These are phyloP conservation scores for Medauroidea extradentata DNA, from an alignment of 1,140 invertebrate genomes.

Conservation along the genomic window DNA sequence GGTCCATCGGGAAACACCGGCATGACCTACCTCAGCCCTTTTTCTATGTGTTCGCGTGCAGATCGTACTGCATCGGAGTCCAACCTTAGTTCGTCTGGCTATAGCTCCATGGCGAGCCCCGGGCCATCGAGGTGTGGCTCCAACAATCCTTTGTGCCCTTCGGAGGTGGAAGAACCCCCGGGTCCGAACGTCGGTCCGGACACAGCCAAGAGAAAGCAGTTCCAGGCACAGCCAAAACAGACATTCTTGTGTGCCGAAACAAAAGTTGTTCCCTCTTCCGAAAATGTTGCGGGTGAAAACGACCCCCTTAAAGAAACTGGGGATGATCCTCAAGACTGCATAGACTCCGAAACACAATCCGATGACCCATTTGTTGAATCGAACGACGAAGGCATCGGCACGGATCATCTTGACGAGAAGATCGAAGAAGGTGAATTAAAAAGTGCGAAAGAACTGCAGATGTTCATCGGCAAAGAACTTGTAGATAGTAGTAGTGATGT, in stretches of 20 bases:
- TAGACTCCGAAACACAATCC: conserved; percentile 9
- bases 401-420: conserved; percentile 59
- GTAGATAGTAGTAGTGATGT: conserved; percentile 8
- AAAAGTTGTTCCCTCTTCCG: too few relatives aligned
- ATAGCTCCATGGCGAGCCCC: conserved; percentile 74
- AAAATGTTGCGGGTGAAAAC: conserved; percentile 68
- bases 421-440: conserved; percentile 55
- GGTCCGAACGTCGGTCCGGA: conserved; percentile 43
- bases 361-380: conserved; percentile 46
- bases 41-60: conserved; percentile 60
- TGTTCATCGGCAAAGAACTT: conserved; percentile 45
- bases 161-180: conserved; percentile 62
- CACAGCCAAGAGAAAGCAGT: background rate
- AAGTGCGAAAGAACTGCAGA: conserved; percentile 61
- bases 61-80: conserved; percentile 72
- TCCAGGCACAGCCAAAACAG: conserved; percentile 25
- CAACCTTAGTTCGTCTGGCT: conserved; percentile 76
- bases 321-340: too few relatives aligned
- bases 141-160: conserved; percentile 66
- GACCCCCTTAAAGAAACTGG: too few relatives aligned
- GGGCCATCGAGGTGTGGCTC: conserved; percentile 71
- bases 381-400: conserved; percentile 66
- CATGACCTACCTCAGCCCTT: conserved; percentile 71
- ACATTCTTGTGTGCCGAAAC: too few relatives aligned
- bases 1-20: conserved; percentile 38